Percentiles rank a stretch among this genome's conserved stretches.
Conservation (phyloP, 1,140 invertebrate genomes). For the Aphelenchoides fujianensis region DNA sequence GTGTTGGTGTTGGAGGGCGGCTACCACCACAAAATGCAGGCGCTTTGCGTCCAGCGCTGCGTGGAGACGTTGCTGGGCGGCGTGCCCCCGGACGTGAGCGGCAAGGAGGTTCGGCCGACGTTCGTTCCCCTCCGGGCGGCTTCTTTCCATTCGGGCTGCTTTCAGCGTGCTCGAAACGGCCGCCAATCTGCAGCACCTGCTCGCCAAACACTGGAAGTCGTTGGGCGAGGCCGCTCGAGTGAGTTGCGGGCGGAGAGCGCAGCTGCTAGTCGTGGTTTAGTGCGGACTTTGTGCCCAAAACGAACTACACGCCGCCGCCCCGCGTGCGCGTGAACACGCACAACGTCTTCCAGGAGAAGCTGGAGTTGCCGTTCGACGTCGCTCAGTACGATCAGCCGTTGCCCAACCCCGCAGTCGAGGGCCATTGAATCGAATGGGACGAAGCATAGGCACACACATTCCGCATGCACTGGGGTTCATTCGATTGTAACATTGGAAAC, state of each 20-base stretch:
- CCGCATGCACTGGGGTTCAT: no score
- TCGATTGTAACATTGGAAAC: no score
- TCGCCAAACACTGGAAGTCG: not conserved
- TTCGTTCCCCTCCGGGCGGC: not conserved
- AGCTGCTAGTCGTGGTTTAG: not conserved
- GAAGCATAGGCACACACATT: not conserved
- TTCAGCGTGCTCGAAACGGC: not conserved
- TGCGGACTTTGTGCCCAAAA: not conserved
- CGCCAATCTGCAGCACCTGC: not conserved
- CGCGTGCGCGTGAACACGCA: not conserved
- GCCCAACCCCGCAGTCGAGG: not conserved
- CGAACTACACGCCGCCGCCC: not conserved
- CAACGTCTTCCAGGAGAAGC: not conserved
- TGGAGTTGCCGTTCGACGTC: not conserved
- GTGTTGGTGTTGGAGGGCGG: slow-evolving; percentile 7
- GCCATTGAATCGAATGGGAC: not conserved
- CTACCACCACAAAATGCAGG: slow-evolving; percentile 8
- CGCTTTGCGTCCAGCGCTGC: slow-evolving; percentile 17
- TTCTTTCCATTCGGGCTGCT: no score
- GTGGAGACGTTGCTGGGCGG: slow-evolving; percentile 6
- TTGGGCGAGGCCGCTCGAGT: not conserved
- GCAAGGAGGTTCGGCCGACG: not conserved
- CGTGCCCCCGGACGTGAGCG: slow-evolving; percentile 5
- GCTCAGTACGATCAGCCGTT: not conserved
- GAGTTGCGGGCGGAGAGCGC: no score